phyloP scores from a whole-genome alignment of 2,113 vertebrate genomes.

The Vulpes lagopus region DNA sequence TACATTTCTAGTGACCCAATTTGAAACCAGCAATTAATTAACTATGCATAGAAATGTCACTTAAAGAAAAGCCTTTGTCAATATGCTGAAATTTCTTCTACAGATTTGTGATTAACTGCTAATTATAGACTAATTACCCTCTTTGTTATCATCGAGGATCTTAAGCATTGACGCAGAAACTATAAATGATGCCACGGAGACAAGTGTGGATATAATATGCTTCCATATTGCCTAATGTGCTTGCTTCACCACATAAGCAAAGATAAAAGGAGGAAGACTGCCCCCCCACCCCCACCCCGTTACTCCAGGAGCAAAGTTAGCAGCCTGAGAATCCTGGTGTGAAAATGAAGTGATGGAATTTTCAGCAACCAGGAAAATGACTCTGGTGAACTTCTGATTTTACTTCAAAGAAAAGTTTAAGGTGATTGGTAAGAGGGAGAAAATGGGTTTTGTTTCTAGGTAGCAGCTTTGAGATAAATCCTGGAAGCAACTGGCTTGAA shows the following conservation, averaged over 20 bases:
- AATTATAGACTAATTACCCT: constrained; percentile 87
- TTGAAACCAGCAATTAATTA: constrained; percentile 85
- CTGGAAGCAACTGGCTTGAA: neutral
- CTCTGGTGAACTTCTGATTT: constrained; percentile 65
- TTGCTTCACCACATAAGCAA: constrained; percentile 70
- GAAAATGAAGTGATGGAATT: constrained; percentile 75
- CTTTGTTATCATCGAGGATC: constrained; percentile 82
- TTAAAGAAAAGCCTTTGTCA: constrained; percentile 83
- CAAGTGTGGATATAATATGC: constrained; percentile 75
- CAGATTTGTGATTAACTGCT: constrained; percentile 88
- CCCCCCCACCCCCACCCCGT: neutral
- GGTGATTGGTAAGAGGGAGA: constrained; percentile 72
- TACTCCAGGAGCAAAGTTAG: neutral
- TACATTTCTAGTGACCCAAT: constrained; percentile 80
- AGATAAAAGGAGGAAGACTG: constrained; percentile 21
- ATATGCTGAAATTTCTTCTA: constrained; percentile 87
- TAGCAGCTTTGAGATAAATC: constrained; percentile 74
- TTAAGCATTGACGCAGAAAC: constrained; percentile 82
- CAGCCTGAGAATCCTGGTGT: constrained; percentile 73
- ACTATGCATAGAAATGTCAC: constrained; percentile 80
- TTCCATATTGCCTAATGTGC: constrained; percentile 66
- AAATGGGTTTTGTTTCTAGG: constrained; percentile 65
- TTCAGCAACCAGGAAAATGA: constrained; percentile 69
- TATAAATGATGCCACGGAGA: constrained; percentile 83
- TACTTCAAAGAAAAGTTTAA: constrained; percentile 74